Base-by-base conservation (phyloP, 2,888 invertebrate genomes). In the Galerucella nymphaeae region DNA sequence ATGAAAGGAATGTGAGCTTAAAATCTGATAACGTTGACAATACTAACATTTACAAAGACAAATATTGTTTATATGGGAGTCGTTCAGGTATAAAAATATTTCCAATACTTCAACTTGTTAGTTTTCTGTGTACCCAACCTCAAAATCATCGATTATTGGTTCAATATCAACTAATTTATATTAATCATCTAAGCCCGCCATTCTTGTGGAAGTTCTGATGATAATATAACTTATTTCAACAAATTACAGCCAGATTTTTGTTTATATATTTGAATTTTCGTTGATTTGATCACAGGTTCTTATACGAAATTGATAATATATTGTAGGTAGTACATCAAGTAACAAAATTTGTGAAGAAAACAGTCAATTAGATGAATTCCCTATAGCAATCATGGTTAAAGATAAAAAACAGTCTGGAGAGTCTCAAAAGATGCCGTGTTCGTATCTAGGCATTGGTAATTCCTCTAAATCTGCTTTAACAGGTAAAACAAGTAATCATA, bases 321-420 rank as follows among this genome's bases (percentile, higher is more conserved):
- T 14, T 16, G 1, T 53, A 53, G 53, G 16, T 53, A 53, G 11
- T 2, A 16, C 53, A 9, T 18, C 53, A 8, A 53, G n/a, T 48
- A 48, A 16, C 16, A 9, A 53, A 18, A n/a, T 8, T 53, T 8
- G 11, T 6, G 18, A 16, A 16, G 18, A 9, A 53, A 53, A 53
- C 11, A 3, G 30, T 30, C 58, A 58, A n/a, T 6, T 30, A 23
- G 58, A 58, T 30, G 58, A 58, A 58, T 58, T 58, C 23, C 58
- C 58, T n/a, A 58, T 58, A 30, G 58, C 58, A n/a, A 58, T 58
- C 30, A 23, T 58, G 58, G 58, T 58, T 14, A 30, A 58, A 23
- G 58, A 58, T n/a, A 11, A 9, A 30, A n/a, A 58, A 16, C 16
- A 53, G 18, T 18, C 16, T 3, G 2, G 0, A 18, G 53, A 53